Conservation (phyloP, 1,140 invertebrate genomes). For the Temnothorax curvispinosus region DNA sequence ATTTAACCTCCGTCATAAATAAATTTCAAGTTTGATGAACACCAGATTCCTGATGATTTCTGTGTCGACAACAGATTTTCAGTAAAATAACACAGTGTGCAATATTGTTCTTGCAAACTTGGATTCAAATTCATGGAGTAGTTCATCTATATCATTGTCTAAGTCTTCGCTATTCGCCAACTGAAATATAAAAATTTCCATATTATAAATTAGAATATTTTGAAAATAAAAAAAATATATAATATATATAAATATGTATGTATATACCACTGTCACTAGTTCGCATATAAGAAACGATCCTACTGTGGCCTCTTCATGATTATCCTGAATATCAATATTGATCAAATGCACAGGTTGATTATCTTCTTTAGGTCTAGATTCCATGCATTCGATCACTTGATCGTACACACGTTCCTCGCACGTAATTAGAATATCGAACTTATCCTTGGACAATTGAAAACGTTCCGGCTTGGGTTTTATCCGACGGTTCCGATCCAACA, state of each 20-base stretch:
- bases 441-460: slow-evolving; percentile 96
- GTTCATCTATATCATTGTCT: slow-evolving; percentile 99
- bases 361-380: slow-evolving; percentile 89
- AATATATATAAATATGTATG: not conserved
- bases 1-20: slow-evolving; percentile 64
- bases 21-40: slow-evolving; percentile 56
- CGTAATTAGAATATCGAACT: slow-evolving; percentile 98
- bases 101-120: slow-evolving; percentile 95
- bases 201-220: not conserved
- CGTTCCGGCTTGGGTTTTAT: slow-evolving; percentile 98
- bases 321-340: slow-evolving; percentile 99
- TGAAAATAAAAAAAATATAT: not conserved
- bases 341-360: slow-evolving; percentile 97
- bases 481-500: slow-evolving; percentile 98
- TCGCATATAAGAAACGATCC: slow-evolving; percentile 99
- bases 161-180: slow-evolving; percentile 96
- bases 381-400: slow-evolving; percentile 94
- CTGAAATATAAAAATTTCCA: slow-evolving; percentile 86
- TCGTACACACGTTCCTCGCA: slow-evolving; percentile 99
- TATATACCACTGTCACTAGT: slow-evolving; percentile 93
- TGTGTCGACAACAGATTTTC: slow-evolving; percentile 75
- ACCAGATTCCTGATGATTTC: slow-evolving; percentile 28
- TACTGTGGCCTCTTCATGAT: slow-evolving; percentile 99
- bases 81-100: slow-evolving; percentile 98
- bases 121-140: slow-evolving; percentile 97